These are phyloP conservation scores for Mimas tiliae DNA, from an alignment of 2,888 invertebrate genomes.

Conservation along the genomic window DNA sequence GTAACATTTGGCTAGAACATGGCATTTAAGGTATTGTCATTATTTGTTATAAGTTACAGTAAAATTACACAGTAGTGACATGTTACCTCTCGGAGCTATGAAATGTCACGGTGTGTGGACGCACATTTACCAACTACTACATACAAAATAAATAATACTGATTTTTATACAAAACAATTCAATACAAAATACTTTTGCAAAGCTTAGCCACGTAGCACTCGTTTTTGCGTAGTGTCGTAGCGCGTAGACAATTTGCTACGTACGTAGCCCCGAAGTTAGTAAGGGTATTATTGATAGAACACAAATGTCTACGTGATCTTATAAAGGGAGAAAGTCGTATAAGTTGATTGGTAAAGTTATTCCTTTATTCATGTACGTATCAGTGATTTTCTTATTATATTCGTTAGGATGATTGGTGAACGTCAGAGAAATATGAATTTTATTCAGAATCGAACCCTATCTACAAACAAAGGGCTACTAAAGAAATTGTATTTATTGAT, in stretches of 20 bases:
- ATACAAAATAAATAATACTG: not conserved
- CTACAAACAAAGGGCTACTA: not conserved
- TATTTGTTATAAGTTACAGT: no score
- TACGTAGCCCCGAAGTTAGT: not conserved
- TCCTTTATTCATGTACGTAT: not conserved
- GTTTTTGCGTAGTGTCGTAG: slow-evolving; percentile 11
- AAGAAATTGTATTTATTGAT: no score
- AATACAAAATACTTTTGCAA: not conserved
- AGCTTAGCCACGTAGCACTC: slow-evolving; percentile 7
- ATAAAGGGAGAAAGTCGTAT: not conserved
- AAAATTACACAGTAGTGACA: no score
- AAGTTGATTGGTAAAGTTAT: not conserved
- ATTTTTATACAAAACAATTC: not conserved
- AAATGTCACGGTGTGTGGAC: no score
- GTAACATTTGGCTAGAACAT: no score
- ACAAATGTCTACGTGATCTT: not conserved
- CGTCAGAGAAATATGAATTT: not conserved
- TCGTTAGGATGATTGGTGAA: not conserved
- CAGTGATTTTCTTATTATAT: not conserved
- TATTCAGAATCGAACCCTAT: not conserved
- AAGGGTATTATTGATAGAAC: not conserved
- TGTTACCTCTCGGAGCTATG: no score
- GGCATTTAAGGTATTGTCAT: no score
- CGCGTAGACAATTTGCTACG: slow-evolving; percentile 20
- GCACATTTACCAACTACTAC: no score